Conservation (phyloP, 2,113 vertebrate species). For the Phylloscopus trochilus region DNA sequence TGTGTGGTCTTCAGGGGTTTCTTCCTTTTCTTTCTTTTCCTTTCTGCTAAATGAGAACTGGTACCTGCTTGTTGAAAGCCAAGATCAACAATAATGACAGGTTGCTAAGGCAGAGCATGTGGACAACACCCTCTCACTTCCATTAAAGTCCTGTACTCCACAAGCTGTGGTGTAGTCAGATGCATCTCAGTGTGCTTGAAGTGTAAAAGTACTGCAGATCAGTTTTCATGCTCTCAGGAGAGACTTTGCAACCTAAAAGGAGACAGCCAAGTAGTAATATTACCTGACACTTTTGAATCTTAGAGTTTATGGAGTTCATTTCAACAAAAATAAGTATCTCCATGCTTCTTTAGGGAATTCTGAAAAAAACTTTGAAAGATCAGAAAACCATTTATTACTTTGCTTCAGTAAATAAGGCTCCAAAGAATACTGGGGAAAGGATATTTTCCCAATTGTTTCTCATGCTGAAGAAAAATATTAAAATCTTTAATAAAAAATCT, state of each 20-base stretch:
- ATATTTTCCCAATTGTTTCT: not conserved
- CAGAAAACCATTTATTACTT: not conserved
- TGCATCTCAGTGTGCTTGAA: not conserved
- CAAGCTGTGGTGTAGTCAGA: not conserved
- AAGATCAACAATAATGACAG: not conserved
- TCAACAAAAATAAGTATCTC: not conserved
- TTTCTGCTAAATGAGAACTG: not conserved
- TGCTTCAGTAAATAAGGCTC: not conserved
- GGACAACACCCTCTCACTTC: not conserved
- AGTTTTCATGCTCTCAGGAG: not conserved
- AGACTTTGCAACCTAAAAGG: not conserved
- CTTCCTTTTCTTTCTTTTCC: not conserved
- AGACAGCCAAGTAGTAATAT: not conserved
- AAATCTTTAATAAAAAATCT: not conserved
- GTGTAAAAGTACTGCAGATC: not conserved
- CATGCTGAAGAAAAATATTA: not conserved
- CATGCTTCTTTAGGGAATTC: not conserved
- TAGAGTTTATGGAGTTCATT: not conserved
- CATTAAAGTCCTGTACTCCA: not conserved
- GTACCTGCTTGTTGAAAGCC: not conserved
- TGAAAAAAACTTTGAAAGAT: not conserved
- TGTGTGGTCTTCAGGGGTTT: not conserved
- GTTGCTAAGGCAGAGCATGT: not conserved
- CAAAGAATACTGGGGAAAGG: not conserved
- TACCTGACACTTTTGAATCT: not conserved